A percentile compares a stretch with the other conserved stretches of the same genome.
Conservation (phyloP, 2,797 vertebrate species). For the Borostomias antarcticus region DNA sequence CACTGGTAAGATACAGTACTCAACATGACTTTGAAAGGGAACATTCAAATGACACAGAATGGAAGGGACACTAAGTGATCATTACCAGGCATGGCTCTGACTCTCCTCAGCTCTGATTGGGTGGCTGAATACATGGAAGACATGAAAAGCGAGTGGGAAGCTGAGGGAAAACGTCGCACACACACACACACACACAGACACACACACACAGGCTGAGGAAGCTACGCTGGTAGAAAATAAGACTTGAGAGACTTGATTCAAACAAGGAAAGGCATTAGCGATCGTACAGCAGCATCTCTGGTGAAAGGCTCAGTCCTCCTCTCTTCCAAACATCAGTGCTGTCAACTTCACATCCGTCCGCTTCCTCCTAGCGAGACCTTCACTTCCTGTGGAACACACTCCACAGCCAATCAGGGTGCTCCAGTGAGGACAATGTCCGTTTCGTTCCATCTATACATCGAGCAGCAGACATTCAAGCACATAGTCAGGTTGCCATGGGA, state of each 20-base stretch:
- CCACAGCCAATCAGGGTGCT: background rate
- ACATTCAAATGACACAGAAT: background rate
- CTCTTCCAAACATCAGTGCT: slow-evolving; percentile 14
- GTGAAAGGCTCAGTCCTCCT: slow-evolving; percentile 6
- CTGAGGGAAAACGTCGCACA: slow-evolving; percentile 14
- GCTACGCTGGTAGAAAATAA: slow-evolving; percentile 33
- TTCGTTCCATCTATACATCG: background rate
- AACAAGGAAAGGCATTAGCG: slow-evolving; percentile 31
- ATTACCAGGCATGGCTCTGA: background rate
- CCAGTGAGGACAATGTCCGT: no score
- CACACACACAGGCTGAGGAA: slow-evolving; percentile 10
- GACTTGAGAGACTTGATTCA: slow-evolving; percentile 46
- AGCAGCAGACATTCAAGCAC: background rate
- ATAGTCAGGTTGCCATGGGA: slow-evolving; percentile 33
- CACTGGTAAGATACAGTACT: background rate
- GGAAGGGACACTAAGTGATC: background rate
- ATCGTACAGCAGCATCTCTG: slow-evolving; percentile 3
- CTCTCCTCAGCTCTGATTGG: background rate
- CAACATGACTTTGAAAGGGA: background rate
- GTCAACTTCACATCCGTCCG: slow-evolving; percentile 3
- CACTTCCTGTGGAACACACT: slow-evolving; percentile 1
- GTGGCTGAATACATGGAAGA: slow-evolving; percentile 20
- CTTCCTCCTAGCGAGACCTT: slow-evolving; percentile 50
- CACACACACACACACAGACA: slow-evolving; percentile 19
- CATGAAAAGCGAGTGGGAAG: background rate